Percentiles rank a stretch among this genome's conserved stretches.
Evolutionary conservation across 2,888 invertebrate genomes (phyloP).

Genomic region (Neoascia interrupta): DNA sequence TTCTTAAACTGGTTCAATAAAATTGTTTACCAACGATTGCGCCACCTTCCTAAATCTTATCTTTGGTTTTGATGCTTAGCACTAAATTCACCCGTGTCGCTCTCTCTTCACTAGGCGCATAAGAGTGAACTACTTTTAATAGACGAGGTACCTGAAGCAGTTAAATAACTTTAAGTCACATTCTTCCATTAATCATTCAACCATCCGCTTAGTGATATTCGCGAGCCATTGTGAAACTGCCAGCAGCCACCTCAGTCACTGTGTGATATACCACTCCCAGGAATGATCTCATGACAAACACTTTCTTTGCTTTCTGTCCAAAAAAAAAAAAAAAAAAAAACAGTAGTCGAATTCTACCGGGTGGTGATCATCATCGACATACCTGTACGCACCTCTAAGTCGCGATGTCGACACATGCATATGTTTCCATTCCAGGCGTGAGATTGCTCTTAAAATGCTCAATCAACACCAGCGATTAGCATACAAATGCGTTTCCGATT

Average conservation of each 20-base stretch:
- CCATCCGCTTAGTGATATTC: background rate
- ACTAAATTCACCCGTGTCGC: no score
- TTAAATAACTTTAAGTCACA: conserved; percentile 23
- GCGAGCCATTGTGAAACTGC: conserved; percentile 25
- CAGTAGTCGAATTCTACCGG: no score
- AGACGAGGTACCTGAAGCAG: background rate
- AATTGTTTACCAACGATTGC: no score
- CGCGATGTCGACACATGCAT: background rate
- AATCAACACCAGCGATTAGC: conserved; percentile 24
- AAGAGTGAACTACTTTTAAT: background rate
- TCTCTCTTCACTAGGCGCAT: background rate
- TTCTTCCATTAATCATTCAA: conserved; percentile 5
- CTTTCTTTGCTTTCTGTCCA: conserved; percentile 52
- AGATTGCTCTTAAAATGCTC: conserved; percentile 15
- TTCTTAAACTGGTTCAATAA: no score
- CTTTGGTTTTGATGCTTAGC: no score
- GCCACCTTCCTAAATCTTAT: no score
- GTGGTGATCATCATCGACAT: conserved; percentile 1
- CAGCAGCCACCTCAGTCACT: background rate
- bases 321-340: no score
- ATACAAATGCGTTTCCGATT: conserved; percentile 5
- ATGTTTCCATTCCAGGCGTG: conserved; percentile 29
- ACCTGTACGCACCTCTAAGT: conserved; percentile 7
- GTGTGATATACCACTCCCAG: conserved; percentile 35
- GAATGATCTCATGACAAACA: conserved; percentile 57